phyloP scores from a whole-genome alignment of 2,797 vertebrate genomes.

The Neosalanx taihuensis region DNA sequence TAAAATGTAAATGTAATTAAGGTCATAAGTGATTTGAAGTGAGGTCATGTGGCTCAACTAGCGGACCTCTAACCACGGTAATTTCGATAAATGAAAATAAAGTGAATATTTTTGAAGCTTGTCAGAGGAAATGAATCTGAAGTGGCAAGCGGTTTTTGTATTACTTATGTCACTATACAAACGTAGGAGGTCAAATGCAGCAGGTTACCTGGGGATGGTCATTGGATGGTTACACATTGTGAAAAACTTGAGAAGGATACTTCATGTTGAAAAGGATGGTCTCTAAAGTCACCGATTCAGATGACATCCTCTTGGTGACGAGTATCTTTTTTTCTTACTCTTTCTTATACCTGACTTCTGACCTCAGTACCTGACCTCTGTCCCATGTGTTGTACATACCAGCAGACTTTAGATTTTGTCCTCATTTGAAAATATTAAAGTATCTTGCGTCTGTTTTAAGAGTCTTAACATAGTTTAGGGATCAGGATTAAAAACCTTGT shows the following conservation, averaged over 20 bases:
- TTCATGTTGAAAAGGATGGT: neutral
- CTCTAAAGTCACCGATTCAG: neutral
- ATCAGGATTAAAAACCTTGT: slow-evolving; percentile 42
- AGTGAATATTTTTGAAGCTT: neutral
- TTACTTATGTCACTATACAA: neutral
- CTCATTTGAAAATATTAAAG: slow-evolving; percentile 19
- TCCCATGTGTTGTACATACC: slow-evolving; percentile 20
- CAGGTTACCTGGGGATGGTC: no score
- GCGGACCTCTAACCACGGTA: neutral
- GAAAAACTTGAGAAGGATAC: neutral
- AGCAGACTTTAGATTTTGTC: slow-evolving; percentile 11
- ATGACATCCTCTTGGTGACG: neutral
- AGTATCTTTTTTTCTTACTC: neutral
- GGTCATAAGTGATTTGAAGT: slow-evolving; percentile 4
- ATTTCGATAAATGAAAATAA: neutral
- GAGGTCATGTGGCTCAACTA: slow-evolving; percentile 22
- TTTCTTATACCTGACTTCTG: neutral
- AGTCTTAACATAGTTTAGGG: slow-evolving; percentile 50
- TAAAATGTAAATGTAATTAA: neutral
- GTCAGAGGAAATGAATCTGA: neutral
- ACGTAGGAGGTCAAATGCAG: no score
- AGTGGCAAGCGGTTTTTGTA: neutral
- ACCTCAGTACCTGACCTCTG: slow-evolving; percentile 9
- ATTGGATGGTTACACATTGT: no score
- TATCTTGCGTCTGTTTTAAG: slow-evolving; percentile 32